Percentiles rank a stretch among this genome's conserved stretches.
phyloP scores from a whole-genome alignment of 1,140 invertebrate genomes.

The Diorhabda elongata region DNA sequence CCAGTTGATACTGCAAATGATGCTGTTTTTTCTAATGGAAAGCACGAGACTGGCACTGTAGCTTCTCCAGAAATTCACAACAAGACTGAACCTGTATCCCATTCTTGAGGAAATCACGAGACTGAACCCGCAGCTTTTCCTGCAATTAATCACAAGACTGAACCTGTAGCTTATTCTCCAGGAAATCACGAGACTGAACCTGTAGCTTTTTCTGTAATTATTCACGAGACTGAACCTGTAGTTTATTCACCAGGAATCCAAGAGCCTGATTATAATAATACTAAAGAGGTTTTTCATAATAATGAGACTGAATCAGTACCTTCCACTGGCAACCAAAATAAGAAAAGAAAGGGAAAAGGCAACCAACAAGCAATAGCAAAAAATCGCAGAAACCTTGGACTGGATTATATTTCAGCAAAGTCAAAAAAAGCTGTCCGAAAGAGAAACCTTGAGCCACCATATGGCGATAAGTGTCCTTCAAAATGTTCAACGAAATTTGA shows the following conservation, averaged over 20 bases:
- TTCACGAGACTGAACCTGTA: no score
- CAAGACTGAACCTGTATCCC: no score
- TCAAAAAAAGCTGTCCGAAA: neutral
- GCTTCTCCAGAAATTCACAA: no score
- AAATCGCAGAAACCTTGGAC: neutral
- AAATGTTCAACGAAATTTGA: neutral
- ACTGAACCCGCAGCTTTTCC: no score
- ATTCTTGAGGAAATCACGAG: no score
- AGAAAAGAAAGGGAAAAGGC: neutral
- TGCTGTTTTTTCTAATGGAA: no score
- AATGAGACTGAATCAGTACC: neutral
- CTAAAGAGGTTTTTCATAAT: neutral
- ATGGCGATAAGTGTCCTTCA: neutral
- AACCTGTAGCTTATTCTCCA: no score
- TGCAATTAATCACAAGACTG: no score
- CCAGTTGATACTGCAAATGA: neutral
- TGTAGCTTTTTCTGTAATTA: no score
- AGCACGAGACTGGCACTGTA: no score
- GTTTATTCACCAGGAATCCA: neutral
- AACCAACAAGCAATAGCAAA: neutral
- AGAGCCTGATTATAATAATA: neutral
- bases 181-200: no score
- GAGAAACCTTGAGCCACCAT: neutral
- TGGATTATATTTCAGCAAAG: neutral
- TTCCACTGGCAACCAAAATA: neutral